phyloP scores from a whole-genome alignment of 2,113 vertebrate species.

The Elachura formosa region DNA sequence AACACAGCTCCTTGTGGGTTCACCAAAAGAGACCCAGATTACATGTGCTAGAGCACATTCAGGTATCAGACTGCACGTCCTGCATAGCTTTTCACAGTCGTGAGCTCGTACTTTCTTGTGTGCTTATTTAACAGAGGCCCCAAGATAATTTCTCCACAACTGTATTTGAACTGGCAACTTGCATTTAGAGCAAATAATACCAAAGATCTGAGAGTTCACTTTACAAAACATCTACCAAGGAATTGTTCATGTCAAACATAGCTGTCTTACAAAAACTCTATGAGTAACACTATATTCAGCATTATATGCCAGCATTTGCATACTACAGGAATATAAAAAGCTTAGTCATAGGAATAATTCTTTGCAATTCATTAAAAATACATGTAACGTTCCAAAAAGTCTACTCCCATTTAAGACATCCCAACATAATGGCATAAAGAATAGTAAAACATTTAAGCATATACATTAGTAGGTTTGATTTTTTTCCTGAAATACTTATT shows the following conservation, averaged over 20 bases:
- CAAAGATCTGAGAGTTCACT: neutral
- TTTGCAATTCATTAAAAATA: slow-evolving; percentile 13
- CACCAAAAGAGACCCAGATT: neutral
- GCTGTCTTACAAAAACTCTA: neutral
- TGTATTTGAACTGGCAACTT: neutral
- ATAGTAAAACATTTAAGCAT: neutral
- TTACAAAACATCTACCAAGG: neutral
- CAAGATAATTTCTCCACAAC: neutral
- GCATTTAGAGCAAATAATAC: neutral
- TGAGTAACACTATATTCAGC: neutral
- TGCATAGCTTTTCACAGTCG: neutral
- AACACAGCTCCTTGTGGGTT: neutral
- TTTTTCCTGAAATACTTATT: neutral
- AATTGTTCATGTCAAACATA: neutral
- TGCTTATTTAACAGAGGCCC: neutral
- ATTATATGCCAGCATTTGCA: neutral
- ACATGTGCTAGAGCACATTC: neutral
- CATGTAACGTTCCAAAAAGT: neutral
- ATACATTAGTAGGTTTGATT: neutral
- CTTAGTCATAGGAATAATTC: neutral
- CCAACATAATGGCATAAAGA: neutral
- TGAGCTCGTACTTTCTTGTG: neutral
- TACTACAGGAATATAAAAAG: slow-evolving; percentile 8
- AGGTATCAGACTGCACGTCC: neutral
- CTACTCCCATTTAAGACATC: neutral